Percentiles rank a stretch among this genome's conserved stretches.
Conservation (phyloP, 2,797 vertebrate genomes). For the Melanotaenia boesemani region DNA sequence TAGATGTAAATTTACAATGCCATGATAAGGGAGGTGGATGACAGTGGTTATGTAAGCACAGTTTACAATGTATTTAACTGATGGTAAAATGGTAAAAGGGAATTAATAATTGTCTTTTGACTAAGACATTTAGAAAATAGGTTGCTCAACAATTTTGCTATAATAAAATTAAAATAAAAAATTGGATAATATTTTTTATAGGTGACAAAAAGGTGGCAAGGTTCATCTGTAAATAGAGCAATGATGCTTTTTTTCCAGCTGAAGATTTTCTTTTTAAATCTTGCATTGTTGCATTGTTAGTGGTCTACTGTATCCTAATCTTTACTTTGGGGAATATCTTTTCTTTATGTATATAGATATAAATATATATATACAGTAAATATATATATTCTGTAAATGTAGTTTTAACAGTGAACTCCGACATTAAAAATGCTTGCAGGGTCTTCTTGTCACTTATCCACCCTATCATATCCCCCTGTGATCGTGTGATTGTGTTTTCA, state of each 20-base stretch:
- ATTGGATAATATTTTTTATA: constrained; percentile 99
- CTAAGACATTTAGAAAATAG: constrained; percentile 56
- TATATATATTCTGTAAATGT: constrained; percentile 81
- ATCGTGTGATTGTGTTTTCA: constrained; percentile 90
- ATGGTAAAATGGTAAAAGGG: constrained; percentile 60
- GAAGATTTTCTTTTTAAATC: constrained; percentile 62
- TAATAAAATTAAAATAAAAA: constrained; percentile 75
- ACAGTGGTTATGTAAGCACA: constrained; percentile 82
- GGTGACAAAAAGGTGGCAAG: constrained; percentile 89
- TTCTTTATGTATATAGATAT: constrained; percentile 79
- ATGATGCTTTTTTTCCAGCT: constrained; percentile 59
- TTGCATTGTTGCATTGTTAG: constrained; percentile 75
- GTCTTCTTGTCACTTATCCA: constrained; percentile 71
- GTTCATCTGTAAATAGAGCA: constrained; percentile 94
- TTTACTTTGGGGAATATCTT: constrained; percentile 80
- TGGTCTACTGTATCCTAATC: constrained; percentile 84
- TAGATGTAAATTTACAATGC: constrained; percentile 52
- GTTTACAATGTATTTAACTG: constrained; percentile 69
- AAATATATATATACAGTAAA: constrained; percentile 68
- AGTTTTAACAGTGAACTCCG: constrained; percentile 86
- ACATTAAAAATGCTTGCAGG: constrained; percentile 82
- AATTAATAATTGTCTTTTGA: constrained; percentile 64
- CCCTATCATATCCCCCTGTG: constrained; percentile 82
- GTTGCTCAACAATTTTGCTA: constrained; percentile 80
- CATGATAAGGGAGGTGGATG: constrained; percentile 38